phyloP scores from a whole-genome alignment of 1,140 invertebrate genomes.

The Leguminivora glycinivorella region DNA sequence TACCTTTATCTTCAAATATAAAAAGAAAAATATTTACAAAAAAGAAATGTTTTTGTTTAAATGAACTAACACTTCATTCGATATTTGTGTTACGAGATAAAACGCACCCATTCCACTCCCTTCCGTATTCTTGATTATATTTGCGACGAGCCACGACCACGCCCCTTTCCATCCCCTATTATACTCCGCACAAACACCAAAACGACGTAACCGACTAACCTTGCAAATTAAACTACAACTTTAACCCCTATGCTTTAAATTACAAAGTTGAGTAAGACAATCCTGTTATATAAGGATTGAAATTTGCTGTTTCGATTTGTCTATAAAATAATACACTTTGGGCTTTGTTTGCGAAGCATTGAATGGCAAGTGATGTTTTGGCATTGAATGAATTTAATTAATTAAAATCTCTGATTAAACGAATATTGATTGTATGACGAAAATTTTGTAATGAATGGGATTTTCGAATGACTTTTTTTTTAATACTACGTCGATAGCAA shows the following conservation, averaged over 20 bases:
- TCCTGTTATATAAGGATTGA: constrained; percentile 58
- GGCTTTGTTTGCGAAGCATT: constrained; percentile 72
- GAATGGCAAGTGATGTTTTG: constrained; percentile 72
- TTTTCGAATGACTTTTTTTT: background rate
- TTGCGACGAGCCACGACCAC: constrained; percentile 73
- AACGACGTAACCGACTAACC: constrained; percentile 47
- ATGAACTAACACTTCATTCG: too few relatives aligned
- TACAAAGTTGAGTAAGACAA: constrained; percentile 33
- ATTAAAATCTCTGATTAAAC: constrained; percentile 67
- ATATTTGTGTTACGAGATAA: too few relatives aligned
- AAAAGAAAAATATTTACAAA: too few relatives aligned
- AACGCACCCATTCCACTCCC: constrained; percentile 37
- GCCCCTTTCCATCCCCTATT: constrained; percentile 76
- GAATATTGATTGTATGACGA: constrained; percentile 34
- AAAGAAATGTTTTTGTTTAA: too few relatives aligned
- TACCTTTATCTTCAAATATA: too few relatives aligned
- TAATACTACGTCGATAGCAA: too few relatives aligned
- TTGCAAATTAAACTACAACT: constrained; percentile 38
- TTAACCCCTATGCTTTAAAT: constrained; percentile 29
- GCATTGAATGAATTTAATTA: constrained; percentile 75
- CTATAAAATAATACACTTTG: constrained; percentile 79
- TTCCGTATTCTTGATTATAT: constrained; percentile 72
- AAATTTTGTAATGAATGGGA: constrained; percentile 2
- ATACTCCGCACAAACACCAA: constrained; percentile 51
- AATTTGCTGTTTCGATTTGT: constrained; percentile 65